Evolutionary conservation across 2,888 invertebrate genomes (phyloP).

Genomic region (Heliconius charithonia): DNA sequence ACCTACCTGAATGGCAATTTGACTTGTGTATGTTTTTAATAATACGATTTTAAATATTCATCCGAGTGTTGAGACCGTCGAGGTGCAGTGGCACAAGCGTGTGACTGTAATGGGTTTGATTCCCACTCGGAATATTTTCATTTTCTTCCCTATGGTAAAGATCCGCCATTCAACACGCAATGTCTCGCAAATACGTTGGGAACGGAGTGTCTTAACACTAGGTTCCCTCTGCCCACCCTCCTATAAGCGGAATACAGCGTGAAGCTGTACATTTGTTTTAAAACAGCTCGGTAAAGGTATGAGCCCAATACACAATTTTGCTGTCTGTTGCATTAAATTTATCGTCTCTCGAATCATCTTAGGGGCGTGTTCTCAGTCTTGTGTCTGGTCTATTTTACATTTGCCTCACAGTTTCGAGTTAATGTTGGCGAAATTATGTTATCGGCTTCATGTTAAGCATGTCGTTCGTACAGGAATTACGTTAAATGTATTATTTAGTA

Average conservation of each 20-base stretch:
- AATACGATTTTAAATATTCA: neutral
- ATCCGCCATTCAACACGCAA: too few relatives aligned
- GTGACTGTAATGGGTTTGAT: too few relatives aligned
- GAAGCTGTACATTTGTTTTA: constrained; percentile 47
- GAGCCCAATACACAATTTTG: constrained; percentile 81
- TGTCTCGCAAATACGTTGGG: too few relatives aligned
- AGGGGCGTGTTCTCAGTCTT: constrained; percentile 78
- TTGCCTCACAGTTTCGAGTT: constrained; percentile 66
- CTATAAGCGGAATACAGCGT: too few relatives aligned
- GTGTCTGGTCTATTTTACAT: constrained; percentile 75
- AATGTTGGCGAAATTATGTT: constrained; percentile 49
- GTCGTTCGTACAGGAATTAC: constrained; percentile 22
- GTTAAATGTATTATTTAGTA: constrained; percentile 18
- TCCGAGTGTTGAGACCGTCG: neutral
- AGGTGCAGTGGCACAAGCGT: too few relatives aligned
- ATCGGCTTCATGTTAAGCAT: constrained; percentile 33
- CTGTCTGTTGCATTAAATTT: constrained; percentile 80
- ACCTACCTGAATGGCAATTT: neutral
- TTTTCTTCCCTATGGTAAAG: too few relatives aligned
- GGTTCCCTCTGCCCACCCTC: too few relatives aligned
- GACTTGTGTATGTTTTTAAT: constrained; percentile 5
- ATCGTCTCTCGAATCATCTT: constrained; percentile 77
- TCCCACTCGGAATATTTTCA: too few relatives aligned
- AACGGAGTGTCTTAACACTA: too few relatives aligned
- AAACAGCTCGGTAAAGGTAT: constrained; percentile 67